Evolutionary conservation across 2,888 invertebrate species (phyloP), one percentile per base, ranked within the genome.

Genomic region (Cyaniris semiargus): DNA sequence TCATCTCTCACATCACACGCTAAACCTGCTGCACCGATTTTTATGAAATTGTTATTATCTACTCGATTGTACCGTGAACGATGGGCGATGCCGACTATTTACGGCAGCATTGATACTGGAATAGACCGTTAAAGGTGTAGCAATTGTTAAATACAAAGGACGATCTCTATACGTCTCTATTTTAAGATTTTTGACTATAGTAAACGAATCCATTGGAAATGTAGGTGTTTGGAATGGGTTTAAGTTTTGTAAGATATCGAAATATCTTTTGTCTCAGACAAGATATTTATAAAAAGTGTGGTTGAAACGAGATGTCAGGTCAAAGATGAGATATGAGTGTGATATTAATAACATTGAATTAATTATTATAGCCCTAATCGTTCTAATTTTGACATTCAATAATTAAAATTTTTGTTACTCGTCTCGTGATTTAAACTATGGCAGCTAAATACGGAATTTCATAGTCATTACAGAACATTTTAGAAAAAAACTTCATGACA

Each of bases 91-190:
- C 15, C 66, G 66, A 31, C 18, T 66, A 66, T 66, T 31, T 31
- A 27, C 27, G 66, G 66, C 66, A 66, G 31, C 66, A 66, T 66
- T 66, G 27, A 66, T 66, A 66, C 66, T 66, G 66, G 66, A 31
- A 66, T 66, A 27, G 66, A 0, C 1, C 27, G 66, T 31, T 60
- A 66, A 31, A 66, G 66, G 66, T 66, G 66, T 31, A 31, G 15
- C 27, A 66, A 66, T 66, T 66, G 27, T 66, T 15, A 66, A 27
- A 66, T 66, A 66, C 66, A 66, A 66, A 66, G 66, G 31, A 60
- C 23, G 0, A 23, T 53, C 21, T 58, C 21, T 58, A 6, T 58
- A 58, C 1, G 15, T 27, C 15, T 31, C 66, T 66, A 60, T 60
- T 66, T 66, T 66, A 66, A 31, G 27, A 66, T 60, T 27, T 60